Evolutionary conservation across 2,888 invertebrate genomes (phyloP), one percentile per base, ranked within the genome.

Genomic region (Plebejus anna): DNA sequence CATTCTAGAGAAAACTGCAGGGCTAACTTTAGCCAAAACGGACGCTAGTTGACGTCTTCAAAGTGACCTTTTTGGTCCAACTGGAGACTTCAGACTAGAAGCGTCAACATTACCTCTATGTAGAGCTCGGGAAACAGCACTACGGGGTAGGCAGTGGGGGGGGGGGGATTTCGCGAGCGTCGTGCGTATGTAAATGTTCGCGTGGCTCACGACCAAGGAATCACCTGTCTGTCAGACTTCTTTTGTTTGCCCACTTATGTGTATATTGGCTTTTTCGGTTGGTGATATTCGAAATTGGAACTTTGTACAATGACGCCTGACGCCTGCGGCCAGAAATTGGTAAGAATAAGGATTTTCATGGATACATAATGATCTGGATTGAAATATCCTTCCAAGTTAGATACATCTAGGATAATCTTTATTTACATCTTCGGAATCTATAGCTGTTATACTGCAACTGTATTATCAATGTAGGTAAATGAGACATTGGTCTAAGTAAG

Each of bases 131-230:
- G 28, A 22, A 22, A 22, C 22, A 22, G 22, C 22, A 22, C 22
- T 22, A 22, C 22, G 32, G 3, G 22, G 11, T 77, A 76, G 79
- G 78, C 78, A 78, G 22, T 22, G 22, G 78, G 78, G 75, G 78
- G 76, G 77, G 76, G 77, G 59, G 79, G 79, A 32, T 66, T 47
- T 42, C 66, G 75, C 42, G 78, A 77, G 77, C 78, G 78, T 59
- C 76, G 75, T 76, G 77, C 76, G 81, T 79, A 81, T 81, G 80
- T 80, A 80, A 81, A 80, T 81, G 80, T 77, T 76, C 66, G 77
- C 77, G 77, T 75, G 77, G 75, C 80, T 78, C 78, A 78, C 78
- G 76, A 76, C 75, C 28, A 28, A 11, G 61, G 28, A 9, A 4
- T 32, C 61, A 61, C 61, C 61, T 61, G 61, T 28, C 61, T 9